Percentiles rank a stretch among this genome's conserved stretches.
phyloP scores from a whole-genome alignment of 1,140 invertebrate genomes.

The Drosophila guanche region DNA sequence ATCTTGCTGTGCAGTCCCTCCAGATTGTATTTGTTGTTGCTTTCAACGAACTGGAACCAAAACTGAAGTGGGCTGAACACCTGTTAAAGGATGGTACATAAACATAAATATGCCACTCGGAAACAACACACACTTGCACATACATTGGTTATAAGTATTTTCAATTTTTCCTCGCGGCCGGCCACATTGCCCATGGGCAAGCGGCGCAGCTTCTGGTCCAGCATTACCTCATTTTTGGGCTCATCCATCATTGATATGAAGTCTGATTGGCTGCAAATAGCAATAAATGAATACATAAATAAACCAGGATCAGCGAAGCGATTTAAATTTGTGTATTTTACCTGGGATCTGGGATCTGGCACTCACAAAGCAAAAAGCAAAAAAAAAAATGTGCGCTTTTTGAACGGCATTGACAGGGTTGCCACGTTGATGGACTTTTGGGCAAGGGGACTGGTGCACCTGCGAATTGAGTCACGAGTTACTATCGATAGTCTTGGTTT shows the following conservation, averaged over 20 bases:
- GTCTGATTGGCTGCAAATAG: constrained; percentile 20
- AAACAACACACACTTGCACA: background rate
- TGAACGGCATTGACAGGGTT: too few species aligned
- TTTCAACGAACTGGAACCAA: constrained; percentile 38
- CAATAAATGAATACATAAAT: background rate
- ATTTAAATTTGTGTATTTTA: too few species aligned
- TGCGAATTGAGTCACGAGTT: too few species aligned
- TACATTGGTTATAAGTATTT: constrained; percentile 22
- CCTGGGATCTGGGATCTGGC: too few species aligned
- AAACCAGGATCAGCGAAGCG: too few species aligned
- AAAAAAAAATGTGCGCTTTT: too few species aligned
- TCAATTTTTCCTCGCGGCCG: background rate
- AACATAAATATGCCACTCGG: background rate
- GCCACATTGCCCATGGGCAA: background rate
- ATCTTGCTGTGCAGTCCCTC: background rate
- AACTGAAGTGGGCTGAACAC: constrained; percentile 58
- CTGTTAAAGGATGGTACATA: background rate
- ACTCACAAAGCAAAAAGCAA: too few species aligned
- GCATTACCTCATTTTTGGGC: constrained; percentile 11
- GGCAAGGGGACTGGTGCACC: too few species aligned
- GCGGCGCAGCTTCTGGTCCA: constrained; percentile 3
- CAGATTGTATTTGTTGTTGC: background rate
- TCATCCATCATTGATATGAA: constrained; percentile 35
- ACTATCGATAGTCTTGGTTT: too few species aligned
- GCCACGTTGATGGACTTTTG: too few species aligned